These are phyloP conservation scores for Heliconius hewitsoni DNA, from an alignment of 1,140 invertebrate species.

Conservation along the genomic window DNA sequence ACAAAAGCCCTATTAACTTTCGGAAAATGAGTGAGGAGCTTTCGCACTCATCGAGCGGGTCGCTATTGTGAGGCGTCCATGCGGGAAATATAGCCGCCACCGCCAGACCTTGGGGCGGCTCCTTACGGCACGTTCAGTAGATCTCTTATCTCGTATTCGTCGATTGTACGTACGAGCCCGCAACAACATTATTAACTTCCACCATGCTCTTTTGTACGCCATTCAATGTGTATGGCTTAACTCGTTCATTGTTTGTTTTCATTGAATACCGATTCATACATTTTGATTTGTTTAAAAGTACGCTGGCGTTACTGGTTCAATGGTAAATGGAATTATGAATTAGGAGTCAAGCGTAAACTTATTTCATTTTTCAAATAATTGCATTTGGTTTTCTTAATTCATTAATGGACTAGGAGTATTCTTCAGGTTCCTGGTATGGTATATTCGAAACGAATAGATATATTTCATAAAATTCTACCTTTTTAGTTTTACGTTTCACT, in stretches of 20 bases:
- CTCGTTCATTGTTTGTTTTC: constrained; percentile 59
- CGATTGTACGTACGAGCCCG: constrained; percentile 28
- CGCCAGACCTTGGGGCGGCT: constrained; percentile 67
- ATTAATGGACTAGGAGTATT: not conserved
- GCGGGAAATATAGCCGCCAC: constrained; percentile 74
- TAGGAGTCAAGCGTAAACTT: not conserved
- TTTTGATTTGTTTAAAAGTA: constrained; percentile 26
- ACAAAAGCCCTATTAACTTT: constrained; percentile 80
- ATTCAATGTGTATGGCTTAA: constrained; percentile 65
- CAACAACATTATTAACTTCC: constrained; percentile 65
- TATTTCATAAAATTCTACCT: not conserved
- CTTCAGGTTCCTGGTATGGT: not conserved
- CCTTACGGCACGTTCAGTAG: constrained; percentile 25
- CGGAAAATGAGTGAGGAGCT: constrained; percentile 65
- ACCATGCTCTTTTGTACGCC: constrained; percentile 58
- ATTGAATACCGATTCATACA: constrained; percentile 31
- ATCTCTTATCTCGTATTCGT: constrained; percentile 5
- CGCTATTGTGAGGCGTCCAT: constrained; percentile 57
- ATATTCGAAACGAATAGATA: not conserved
- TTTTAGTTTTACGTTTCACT: not conserved
- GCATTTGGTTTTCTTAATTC: not conserved
- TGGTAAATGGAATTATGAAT: not conserved
- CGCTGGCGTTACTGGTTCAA: not conserved
- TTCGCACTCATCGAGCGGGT: constrained; percentile 56
- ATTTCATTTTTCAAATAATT: not conserved